Evolutionary conservation across 2,888 invertebrate genomes (phyloP).

Genomic region (Apomyelois bistriatella): DNA sequence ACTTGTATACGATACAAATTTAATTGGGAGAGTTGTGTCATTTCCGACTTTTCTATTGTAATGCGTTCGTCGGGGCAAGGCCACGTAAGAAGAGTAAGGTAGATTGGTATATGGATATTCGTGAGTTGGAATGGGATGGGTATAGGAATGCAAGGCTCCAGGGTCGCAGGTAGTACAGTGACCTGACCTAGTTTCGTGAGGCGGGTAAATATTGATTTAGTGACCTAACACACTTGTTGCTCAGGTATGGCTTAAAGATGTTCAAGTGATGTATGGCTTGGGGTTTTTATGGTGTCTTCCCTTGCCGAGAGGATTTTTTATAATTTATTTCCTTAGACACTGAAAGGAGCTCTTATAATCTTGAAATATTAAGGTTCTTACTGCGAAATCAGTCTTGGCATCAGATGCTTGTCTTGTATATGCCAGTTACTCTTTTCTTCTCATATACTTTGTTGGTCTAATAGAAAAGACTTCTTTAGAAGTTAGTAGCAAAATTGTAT

Average conservation of each 20-base stretch:
- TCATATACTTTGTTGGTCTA: too few relatives aligned
- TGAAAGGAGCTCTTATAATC: too few relatives aligned
- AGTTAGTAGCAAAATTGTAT: too few relatives aligned
- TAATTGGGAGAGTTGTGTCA: slow-evolving; percentile 48
- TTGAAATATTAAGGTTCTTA: too few relatives aligned
- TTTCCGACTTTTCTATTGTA: slow-evolving; percentile 71
- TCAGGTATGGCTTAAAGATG: slow-evolving; percentile 34
- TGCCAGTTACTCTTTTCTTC: too few relatives aligned
- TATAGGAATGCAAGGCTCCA: slow-evolving; percentile 67
- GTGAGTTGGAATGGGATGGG: slow-evolving; percentile 39
- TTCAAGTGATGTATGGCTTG: slow-evolving; percentile 23
- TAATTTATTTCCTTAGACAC: too few relatives aligned
- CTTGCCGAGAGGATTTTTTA: background rate
- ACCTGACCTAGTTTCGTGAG: slow-evolving; percentile 74
- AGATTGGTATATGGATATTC: slow-evolving; percentile 27
- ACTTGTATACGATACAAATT: slow-evolving; percentile 47
- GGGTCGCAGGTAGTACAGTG: slow-evolving; percentile 68
- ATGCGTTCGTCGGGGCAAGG: slow-evolving; percentile 59
- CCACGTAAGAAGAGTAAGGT: slow-evolving; percentile 44
- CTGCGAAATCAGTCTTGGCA: too few relatives aligned
- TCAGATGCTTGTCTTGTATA: too few relatives aligned
- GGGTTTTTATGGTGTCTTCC: slow-evolving; percentile 5
- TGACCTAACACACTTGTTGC: slow-evolving; percentile 68
- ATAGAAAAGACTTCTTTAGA: too few relatives aligned
- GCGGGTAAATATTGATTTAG: slow-evolving; percentile 75